Evolutionary conservation across 2,888 invertebrate genomes (phyloP), one percentile per base, ranked within the genome.

Genomic region (Netelia inedita): DNA sequence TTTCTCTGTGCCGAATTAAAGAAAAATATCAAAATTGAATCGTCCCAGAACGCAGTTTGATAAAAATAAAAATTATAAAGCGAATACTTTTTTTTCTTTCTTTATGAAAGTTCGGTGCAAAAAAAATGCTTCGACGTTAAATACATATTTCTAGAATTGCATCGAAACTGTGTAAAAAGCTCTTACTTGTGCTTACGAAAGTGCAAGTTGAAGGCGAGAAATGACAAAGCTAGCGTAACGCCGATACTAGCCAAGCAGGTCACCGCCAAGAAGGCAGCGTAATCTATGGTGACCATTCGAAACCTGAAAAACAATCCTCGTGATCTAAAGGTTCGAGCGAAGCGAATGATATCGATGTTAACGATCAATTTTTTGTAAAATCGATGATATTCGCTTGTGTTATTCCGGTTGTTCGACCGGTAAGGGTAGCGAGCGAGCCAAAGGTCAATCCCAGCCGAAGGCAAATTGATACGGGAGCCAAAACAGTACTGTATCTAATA

Each of bases 201-300:
- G 93, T 97, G 97, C 87, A 98, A 94, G 94, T 98, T 98, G 92
- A 98, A 97, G 75, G 96, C 96, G 85, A 98, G 94, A 91, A 98
- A 98, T 5, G 96, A 95, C 23, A 97, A 93, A 0, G 98, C 96
- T 73, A 97, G 92, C 0, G 96, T 95, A 53, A 98, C 97, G 1
- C 98, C 98, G 72, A 97, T 94, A 46, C 96, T 95, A 1, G 98
- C 97, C 28, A 98, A 94, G 2, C 96, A 95, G 0, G 97, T 96
- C 2, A 97, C 96, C 0, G 96, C 96, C 75, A 97, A 94, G 92
- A 98, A 96, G 0, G 97, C 97, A 0, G 96, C 95, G 21, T 96
- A 96, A 91, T 97, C 96, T 81, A 98, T 97, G 1, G 96, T 96
- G 89, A 97, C 96, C 87, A 97, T 96, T 63, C 96, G 95, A 73